Base-by-base conservation (phyloP, 2,888 invertebrate genomes). In the Campaea margaritaria region DNA sequence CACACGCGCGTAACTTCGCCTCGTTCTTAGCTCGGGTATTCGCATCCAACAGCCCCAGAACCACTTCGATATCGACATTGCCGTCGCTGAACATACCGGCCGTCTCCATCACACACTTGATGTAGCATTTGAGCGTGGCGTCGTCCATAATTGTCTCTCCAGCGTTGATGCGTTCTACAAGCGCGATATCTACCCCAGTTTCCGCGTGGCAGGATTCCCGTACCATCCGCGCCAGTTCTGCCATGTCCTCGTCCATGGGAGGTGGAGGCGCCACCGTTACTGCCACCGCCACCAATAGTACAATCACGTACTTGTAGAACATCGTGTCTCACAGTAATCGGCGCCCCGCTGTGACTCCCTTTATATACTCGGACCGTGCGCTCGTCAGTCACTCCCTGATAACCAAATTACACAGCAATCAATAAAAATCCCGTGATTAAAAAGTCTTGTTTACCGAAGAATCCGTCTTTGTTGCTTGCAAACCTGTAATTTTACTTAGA, bases 41-140 rank as follows among this genome's bases (percentile, higher is more conserved):
- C 8, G 85, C 83, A 0, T 88, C 89, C 65, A 91, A 71, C 68
- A 91, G 67, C 16, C 84, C 85, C 43, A 91, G 66, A 53, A 89
- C 84, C 1, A 88, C 83, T 36, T 91, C 91, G 47, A 89, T 75
- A 68, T 91, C 88, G 62, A 91, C 79, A 14, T 60, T 74, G 31
- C 89, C 91, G 4, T 83, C 89, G 0, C 79, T 58, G 76, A 90
- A 64, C 89, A 91, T 89, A 44, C 91, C 91, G 0, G 88, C 86
- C 27, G 86, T 89, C 78, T 91, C 91, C 91, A 91, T 89, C 15
- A 83, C 76, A 70, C 91, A 91, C 70, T 89, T 89, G 64, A 87
- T 79, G 79, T 91, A 91, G 75, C 91, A 91, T 69, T 89, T 87
- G 50, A 91, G 76, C 59, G 78, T 78, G 0, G 68, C 67, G 68